phyloP scores from a whole-genome alignment of 2,888 invertebrate genomes.

The Itoplectis maculator region DNA sequence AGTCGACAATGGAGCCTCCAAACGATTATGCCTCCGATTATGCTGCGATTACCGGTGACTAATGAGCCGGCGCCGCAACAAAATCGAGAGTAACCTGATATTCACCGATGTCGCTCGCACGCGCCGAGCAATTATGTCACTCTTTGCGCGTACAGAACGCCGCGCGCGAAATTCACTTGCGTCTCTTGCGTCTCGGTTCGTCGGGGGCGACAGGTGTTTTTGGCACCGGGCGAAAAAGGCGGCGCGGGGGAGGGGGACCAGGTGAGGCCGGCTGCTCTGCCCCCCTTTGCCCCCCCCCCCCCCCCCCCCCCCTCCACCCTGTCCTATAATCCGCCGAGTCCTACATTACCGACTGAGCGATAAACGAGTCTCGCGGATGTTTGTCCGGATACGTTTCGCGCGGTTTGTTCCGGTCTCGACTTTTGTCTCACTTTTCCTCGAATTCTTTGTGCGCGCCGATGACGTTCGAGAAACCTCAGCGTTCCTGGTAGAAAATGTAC shows the following conservation, averaged over 20 bases:
- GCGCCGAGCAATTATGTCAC: slow-evolving; percentile 15
- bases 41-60: background rate
- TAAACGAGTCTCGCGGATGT: slow-evolving; percentile 27
- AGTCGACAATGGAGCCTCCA: background rate
- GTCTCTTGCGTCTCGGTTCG: background rate
- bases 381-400: slow-evolving; percentile 45
- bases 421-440: slow-evolving; percentile 26
- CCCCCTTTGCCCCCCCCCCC: no score
- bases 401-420: slow-evolving; percentile 56
- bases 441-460: background rate
- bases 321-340: slow-evolving; percentile 5
- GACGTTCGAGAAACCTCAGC: no score
- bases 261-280: slow-evolving; percentile 40
- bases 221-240: slow-evolving; percentile 7
- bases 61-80: background rate
- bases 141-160: background rate
- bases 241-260: slow-evolving; percentile 14
- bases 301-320: no score
- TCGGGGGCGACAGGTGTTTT: slow-evolving; percentile 52
- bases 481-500: no score
- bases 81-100: slow-evolving; percentile 11
- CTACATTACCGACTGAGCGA: slow-evolving; percentile 25
- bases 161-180: slow-evolving; percentile 13
- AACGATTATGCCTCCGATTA: no score
- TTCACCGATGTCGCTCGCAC: background rate